phyloP scores from a whole-genome alignment of 1,140 invertebrate species.

The Yoshiicerus persimilis region DNA sequence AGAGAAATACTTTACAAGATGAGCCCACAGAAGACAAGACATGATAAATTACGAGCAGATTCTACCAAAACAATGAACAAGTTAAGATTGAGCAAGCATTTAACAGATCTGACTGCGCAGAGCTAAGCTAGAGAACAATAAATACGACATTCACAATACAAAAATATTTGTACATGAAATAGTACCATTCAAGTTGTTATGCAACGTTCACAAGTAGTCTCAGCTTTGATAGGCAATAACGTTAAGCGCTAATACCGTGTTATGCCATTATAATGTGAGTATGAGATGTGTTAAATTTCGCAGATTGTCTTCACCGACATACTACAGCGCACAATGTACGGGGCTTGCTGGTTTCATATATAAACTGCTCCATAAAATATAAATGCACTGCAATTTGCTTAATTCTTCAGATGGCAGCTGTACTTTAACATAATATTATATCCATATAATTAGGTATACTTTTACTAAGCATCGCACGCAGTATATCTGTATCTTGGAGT shows the following conservation, averaged over 20 bases:
- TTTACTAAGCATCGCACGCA: no score
- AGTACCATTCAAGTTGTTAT: background rate
- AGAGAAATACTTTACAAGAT: background rate
- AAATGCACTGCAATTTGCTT: background rate
- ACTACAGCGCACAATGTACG: background rate
- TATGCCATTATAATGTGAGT: no score
- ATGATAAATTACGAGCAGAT: conserved; percentile 1
- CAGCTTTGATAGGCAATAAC: background rate
- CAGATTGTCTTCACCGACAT: background rate
- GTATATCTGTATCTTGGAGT: no score
- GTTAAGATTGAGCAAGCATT: background rate
- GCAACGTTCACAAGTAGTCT: background rate
- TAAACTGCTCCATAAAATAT: background rate
- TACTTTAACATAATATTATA: background rate
- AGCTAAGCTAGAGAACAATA: background rate
- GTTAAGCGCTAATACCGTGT: background rate
- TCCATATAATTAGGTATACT: background rate
- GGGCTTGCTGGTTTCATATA: background rate
- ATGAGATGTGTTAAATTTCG: background rate
- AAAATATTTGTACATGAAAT: background rate
- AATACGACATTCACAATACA: background rate
- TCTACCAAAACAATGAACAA: background rate
- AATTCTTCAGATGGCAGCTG: background rate
- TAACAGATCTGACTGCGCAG: background rate
- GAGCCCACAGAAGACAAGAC: background rate